Evolutionary conservation across 2,888 invertebrate species (phyloP).

Genomic region (Helobdella robusta): DNA sequence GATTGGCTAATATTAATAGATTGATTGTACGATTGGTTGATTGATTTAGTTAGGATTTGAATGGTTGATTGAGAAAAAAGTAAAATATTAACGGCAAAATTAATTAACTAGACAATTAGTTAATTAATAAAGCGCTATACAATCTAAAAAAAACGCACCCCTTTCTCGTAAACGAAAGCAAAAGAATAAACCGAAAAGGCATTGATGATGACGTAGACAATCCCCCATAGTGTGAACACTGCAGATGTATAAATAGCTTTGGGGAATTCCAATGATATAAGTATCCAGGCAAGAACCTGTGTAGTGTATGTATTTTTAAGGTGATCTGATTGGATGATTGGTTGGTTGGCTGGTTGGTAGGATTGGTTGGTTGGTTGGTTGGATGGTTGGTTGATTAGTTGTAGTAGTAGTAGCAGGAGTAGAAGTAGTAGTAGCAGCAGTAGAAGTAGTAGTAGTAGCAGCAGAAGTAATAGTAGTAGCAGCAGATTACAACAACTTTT

Average conservation of each 20-base stretch:
- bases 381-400: no score
- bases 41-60: background rate
- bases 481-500: no score
- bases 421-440: no score
- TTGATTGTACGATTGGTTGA: background rate
- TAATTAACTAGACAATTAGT: background rate
- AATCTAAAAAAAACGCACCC: background rate
- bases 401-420: no score
- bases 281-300: constrained; percentile 23
- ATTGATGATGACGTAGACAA: constrained; percentile 21
- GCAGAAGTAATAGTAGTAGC: no score
- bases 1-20: no score
- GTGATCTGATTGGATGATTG: no score
- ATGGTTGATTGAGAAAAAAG: background rate
- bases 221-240: constrained; percentile 26
- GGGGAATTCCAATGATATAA: constrained; percentile 22
- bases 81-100: background rate
- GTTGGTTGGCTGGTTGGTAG: no score
- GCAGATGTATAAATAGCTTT: constrained; percentile 26
- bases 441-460: no score
- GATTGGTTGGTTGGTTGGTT: no score
- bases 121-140: background rate
- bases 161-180: background rate
- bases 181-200: constrained; percentile 14
- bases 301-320: no score